Conservation (phyloP, 2,113 vertebrate species). For the Vulpes ferrilata region DNA sequence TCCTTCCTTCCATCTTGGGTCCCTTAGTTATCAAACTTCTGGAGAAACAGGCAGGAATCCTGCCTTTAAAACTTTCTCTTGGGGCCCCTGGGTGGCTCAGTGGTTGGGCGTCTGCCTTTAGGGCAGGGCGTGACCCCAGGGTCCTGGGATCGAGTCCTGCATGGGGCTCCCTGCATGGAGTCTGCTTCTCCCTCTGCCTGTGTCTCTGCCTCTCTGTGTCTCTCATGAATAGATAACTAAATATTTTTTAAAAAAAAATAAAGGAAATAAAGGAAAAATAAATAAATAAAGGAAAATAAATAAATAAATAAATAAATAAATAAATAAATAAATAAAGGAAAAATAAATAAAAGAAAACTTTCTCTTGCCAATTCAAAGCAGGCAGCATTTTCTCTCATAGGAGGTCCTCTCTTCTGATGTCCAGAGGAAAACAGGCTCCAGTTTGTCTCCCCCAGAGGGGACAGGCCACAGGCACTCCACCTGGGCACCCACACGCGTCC, state of each 20-base stretch:
- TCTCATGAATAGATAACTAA: no score
- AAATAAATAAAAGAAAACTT: background rate
- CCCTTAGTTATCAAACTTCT: background rate
- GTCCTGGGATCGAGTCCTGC: no score
- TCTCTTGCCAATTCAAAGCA: background rate
- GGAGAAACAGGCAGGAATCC: background rate
- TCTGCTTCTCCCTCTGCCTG: no score
- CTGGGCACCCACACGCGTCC: background rate
- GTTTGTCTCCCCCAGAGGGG: background rate
- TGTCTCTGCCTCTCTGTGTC: no score
- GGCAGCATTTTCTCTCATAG: background rate
- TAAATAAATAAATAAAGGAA: no score
- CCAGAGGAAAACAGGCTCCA: background rate
- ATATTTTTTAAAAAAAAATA: no score
- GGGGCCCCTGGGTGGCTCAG: background rate
- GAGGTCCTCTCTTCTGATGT: background rate
- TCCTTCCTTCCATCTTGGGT: background rate
- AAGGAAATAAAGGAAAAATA: no score
- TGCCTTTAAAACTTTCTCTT: background rate
- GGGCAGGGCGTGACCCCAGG: no score
- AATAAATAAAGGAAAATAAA: no score
- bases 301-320: no score
- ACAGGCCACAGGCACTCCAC: background rate
- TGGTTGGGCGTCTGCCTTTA: no score
- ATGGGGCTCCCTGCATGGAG: no score